Evolutionary conservation across 92 coral and sea anemone genomes (phyloP), one percentile per base, ranked within the genome.

Genomic region (Paragorgia papillata): DNA sequence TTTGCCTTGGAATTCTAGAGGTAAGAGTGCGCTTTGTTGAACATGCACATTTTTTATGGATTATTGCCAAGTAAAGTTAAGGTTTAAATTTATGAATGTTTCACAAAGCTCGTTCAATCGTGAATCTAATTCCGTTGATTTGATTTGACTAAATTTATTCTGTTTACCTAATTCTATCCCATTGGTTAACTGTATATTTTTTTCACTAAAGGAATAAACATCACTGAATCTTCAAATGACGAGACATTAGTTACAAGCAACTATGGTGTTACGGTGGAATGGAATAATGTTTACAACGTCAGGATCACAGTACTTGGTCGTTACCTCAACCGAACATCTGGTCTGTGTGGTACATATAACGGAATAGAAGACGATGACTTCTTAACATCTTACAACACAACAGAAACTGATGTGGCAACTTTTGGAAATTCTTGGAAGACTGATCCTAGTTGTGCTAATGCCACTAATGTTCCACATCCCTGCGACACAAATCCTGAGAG

Each of bases 401-500:
- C 21, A 25, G 39, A 14, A n/a, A 29, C 31, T 21, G 29, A 67
- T 67, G n/a, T 41, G 5, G 35, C 51, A 24, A 49, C 6, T 9
- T 67, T 67, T 44, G 74, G 74, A 67, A 67, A 67, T 46, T 67
- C 74, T 25, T 67, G 74, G 74, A 67, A 67, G 44, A 48, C 29
- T 67, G 74, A 67, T 67, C 74, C 74, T 9, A 18, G 27, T 8
- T 69, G 76, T 51, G 76, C 26, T 9, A 29, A 69, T 50, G 76
- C 76, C 1, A 69, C 44, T 0, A 35, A 27, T 14, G 76, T 69
- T 7, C 9, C 0, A 27, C 37, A 69, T 51, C 61, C 76, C 6
- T 69, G 76, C 29, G 35, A 3, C 20, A 55, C 39, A 15, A 13
- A 48, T 15, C 17, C 62, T 19, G 61, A 69, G 35, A 68, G 75